These are phyloP conservation scores for Oconnorella tubifera DNA, from an alignment of 2,888 invertebrate species.

Conservation along the genomic window DNA sequence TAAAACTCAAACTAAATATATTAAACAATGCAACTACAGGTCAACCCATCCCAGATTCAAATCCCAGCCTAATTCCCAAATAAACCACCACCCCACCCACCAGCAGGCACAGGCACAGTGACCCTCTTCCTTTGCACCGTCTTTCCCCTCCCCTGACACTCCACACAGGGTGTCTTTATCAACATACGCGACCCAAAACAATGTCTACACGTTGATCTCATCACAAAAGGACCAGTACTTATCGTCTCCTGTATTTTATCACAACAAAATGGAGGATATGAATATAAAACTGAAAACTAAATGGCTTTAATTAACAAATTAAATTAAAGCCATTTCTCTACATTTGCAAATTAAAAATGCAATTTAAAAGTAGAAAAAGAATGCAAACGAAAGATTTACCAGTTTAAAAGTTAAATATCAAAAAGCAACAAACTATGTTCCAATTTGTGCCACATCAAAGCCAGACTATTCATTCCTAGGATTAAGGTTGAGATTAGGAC, in stretches of 20 bases:
- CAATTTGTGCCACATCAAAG: too few species aligned
- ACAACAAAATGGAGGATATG: slow-evolving; percentile 17
- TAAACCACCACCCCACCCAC: too few species aligned
- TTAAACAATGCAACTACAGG: not conserved
- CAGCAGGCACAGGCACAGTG: slow-evolving; percentile 87
- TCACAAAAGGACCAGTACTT: slow-evolving; percentile 81
- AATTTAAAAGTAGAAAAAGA: too few species aligned
- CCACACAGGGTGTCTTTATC: slow-evolving; percentile 83
- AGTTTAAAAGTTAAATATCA: too few species aligned
- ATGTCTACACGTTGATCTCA: slow-evolving; percentile 89
- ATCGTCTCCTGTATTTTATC: slow-evolving; percentile 58
- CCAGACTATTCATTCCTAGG: too few species aligned
- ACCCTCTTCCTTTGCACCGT: slow-evolving; percentile 82
- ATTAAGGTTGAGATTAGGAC: too few species aligned
- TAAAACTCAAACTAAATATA: not conserved
- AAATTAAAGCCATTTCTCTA: too few species aligned
- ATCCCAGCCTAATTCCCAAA: not conserved
- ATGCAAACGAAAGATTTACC: too few species aligned
- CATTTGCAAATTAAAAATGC: too few species aligned
- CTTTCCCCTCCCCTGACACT: slow-evolving; percentile 90
- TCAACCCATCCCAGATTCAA: slow-evolving; percentile 4
- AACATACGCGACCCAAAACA: slow-evolving; percentile 66
- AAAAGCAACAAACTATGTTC: too few species aligned
- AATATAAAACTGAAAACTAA: too few species aligned
- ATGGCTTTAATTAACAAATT: too few species aligned